Evolutionary conservation across 2,797 vertebrate genomes (phyloP), one percentile per base, ranked within the genome.

Genomic region (Premnoplex brunnescens): DNA sequence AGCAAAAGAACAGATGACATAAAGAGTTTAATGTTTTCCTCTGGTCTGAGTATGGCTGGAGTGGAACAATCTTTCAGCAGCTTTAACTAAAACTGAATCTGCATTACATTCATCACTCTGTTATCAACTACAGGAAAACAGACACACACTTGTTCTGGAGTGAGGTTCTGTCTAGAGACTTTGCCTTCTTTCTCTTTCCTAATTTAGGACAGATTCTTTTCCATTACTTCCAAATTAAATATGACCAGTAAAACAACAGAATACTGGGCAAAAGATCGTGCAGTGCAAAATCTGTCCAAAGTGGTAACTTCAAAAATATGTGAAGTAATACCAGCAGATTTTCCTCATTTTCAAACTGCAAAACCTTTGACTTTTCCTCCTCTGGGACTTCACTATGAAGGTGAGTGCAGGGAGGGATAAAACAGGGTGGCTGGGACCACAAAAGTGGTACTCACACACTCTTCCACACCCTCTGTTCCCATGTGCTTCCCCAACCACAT

Each of bases 31-130:
- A 82, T 34, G 28, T 12, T 59, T 91, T 94, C 44, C 71, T 85
- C 30, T 49, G 52, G 52, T 69, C 75, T 63, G 52, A 74, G 14
- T 36, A 32, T 12, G 22, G 63, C 27, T 79, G 37, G 19, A 63
- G 49, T 28, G 46, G 88, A 89, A 91, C 52, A 89, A 85, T 58
- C 84, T 77, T 91, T 75, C 94, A 88, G 32, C 75, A 83, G 17
- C 60, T 85, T 76, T 48, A 93, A 66, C 67, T 76, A 74, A 83
- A 94, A 67, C 27, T 17, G 52, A 88, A 80, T n/a, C 34, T 77
- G 41, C 46, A 12, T 74, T 67, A 52, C 41, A 77, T 68, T 88
- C 82, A 77, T 67, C 82, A 80, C 59, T 44, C 67, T 67, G 63
- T 14, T 85, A 74, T 66, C 0, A 0, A 49, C 27, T 32, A 43